Percentiles rank a stretch among this genome's conserved stretches.
Conservation (phyloP, 2,113 vertebrate species). For the Daubentonia madagascariensis region DNA sequence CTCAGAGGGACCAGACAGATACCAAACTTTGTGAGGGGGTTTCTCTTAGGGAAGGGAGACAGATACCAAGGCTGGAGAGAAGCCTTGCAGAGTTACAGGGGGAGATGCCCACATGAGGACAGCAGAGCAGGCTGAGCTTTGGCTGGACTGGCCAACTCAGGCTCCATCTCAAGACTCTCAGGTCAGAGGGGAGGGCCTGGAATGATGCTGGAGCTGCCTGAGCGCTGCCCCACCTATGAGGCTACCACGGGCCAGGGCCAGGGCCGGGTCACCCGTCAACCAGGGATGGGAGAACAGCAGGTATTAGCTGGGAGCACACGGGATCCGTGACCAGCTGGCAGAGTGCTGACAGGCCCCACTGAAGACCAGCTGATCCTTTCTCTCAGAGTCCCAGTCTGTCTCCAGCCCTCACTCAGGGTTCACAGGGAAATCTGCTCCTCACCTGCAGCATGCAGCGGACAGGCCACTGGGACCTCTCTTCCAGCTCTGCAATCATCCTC, state of each 20-base stretch:
- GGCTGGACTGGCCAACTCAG: not conserved
- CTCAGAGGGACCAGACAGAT: not conserved
- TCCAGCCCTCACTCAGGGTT: not conserved
- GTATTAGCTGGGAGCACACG: not conserved
- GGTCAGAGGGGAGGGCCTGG: not conserved
- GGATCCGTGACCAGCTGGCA: not conserved
- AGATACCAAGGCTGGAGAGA: not conserved
- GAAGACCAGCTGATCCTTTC: not conserved
- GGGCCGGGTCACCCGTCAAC: no score
- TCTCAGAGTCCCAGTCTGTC: not conserved
- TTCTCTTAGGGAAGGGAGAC: not conserved
- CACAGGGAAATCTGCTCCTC: not conserved
- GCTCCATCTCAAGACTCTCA: not conserved
- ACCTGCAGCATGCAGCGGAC: constrained; percentile 50
- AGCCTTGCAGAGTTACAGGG: not conserved
- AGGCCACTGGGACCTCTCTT: constrained; percentile 60
- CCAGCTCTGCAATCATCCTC: constrained; percentile 57
- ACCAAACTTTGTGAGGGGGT: not conserved
- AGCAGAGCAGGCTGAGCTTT: not conserved
- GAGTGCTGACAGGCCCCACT: not conserved
- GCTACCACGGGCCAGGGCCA: not conserved
- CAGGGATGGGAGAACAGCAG: not conserved
- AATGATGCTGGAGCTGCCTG: not conserved
- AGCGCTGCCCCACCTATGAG: not conserved
- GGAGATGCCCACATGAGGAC: not conserved